A percentile compares a stretch with the other conserved stretches of the same genome.
Evolutionary conservation across 2,113 vertebrate genomes (phyloP).

Genomic region (Alexandromys fortis): DNA sequence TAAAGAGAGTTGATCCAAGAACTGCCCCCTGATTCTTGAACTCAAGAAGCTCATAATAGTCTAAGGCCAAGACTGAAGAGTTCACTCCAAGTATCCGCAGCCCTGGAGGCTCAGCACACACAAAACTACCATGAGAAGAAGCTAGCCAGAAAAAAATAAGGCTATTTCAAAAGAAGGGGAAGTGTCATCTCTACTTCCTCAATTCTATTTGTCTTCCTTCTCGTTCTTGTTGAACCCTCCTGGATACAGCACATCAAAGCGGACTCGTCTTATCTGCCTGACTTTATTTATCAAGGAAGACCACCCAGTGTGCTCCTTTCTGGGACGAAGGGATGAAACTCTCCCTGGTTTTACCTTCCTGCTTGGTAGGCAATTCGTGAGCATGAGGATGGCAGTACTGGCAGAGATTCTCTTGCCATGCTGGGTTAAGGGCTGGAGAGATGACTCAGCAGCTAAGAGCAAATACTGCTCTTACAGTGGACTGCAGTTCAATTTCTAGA

Average conservation of each 20-base stretch:
- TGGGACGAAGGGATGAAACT: neutral
- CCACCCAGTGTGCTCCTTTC: neutral
- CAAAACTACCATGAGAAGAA: slow-evolving; percentile 8
- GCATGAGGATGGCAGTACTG: neutral
- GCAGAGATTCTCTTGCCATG: neutral
- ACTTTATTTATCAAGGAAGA: neutral
- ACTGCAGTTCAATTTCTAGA: neutral
- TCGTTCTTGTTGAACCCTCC: slow-evolving; percentile 38
- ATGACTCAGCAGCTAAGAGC: neutral
- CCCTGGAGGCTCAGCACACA: neutral
- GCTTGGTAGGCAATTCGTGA: slow-evolving; percentile 40
- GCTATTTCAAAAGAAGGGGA: slow-evolving; percentile 68
- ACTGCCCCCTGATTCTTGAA: neutral
- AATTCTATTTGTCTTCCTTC: slow-evolving; percentile 63
- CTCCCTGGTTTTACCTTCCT: neutral
- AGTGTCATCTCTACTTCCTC: slow-evolving; percentile 72
- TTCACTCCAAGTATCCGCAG: neutral
- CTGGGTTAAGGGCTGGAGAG: neutral
- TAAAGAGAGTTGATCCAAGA: slow-evolving; percentile 43
- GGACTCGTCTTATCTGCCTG: neutral
- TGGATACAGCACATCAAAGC: neutral
- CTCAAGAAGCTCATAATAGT: slow-evolving; percentile 64
- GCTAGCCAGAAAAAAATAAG: slow-evolving; percentile 5
- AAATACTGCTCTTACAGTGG: neutral
- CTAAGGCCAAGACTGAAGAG: neutral